Percentiles rank a stretch among this genome's conserved stretches.
These are phyloP conservation scores for Agriotes lineatus DNA, from an alignment of 2,888 invertebrate species.

Conservation along the genomic window DNA sequence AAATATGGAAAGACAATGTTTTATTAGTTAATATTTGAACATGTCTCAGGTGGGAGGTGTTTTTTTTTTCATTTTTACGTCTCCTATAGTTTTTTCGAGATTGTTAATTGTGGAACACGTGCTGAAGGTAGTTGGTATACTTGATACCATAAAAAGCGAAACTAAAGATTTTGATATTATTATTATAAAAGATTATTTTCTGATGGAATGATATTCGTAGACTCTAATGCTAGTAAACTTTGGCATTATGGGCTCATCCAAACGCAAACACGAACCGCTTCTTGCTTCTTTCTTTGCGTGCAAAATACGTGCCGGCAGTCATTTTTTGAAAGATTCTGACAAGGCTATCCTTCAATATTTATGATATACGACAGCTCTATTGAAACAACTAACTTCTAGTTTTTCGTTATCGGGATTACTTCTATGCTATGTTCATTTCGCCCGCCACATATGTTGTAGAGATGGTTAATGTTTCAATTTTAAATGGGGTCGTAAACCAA, in stretches of 20 bases:
- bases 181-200: conserved; percentile 42
- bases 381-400: conserved; percentile 31
- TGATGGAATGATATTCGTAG: conserved; percentile 31
- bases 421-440: conserved; percentile 44
- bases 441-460: conserved; percentile 38
- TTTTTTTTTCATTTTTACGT: not conserved
- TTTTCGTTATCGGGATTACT: conserved; percentile 38
- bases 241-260: no score
- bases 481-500: conserved; percentile 5
- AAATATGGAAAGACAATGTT: not conserved
- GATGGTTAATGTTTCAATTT: conserved; percentile 35
- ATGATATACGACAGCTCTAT: conserved; percentile 43
- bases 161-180: conserved; percentile 24
- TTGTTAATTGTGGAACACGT: not conserved
- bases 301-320: conserved; percentile 21
- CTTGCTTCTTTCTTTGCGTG: no score
- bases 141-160: not conserved
- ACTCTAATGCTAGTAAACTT: no score
- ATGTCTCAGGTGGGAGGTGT: no score
- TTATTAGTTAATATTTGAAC: not conserved
- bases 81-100: not conserved
- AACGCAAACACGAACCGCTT: no score
- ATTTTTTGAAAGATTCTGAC: conserved; percentile 36
- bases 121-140: not conserved
- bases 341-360: conserved; percentile 13